A percentile compares a stretch with the other conserved stretches of the same genome.
Conservation (phyloP, 2,888 invertebrate genomes). For the Torymus auratus region DNA sequence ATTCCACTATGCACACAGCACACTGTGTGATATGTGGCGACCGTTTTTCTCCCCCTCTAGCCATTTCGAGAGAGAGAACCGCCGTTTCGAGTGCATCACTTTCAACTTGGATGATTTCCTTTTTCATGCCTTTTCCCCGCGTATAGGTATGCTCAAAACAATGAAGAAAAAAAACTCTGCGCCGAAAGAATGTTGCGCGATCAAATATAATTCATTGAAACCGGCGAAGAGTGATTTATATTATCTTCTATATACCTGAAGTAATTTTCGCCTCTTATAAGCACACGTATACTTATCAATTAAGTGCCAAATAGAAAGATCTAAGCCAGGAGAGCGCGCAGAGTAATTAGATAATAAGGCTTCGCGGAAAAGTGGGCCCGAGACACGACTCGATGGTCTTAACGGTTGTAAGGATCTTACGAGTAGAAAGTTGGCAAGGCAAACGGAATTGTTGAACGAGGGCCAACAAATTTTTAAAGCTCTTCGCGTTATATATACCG, state of each 20-base stretch:
- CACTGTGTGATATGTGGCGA: background rate
- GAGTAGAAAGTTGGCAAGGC: conserved; percentile 49
- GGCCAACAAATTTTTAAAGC: conserved; percentile 45
- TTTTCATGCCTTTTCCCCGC: too few species aligned
- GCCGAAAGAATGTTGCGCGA: too few species aligned
- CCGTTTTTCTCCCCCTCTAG: conserved; percentile 11
- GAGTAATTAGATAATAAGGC: conserved; percentile 32
- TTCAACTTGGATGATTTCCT: too few species aligned
- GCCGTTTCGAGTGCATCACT: too few species aligned
- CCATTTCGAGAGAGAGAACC: background rate
- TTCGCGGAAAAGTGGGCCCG: conserved; percentile 1
- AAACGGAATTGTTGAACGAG: conserved; percentile 34
- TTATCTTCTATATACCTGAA: too few species aligned
- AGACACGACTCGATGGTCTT: background rate
- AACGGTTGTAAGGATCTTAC: background rate
- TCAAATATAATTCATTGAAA: too few species aligned
- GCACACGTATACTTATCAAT: too few species aligned
- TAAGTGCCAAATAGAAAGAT: too few species aligned
- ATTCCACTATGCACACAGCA: conserved; percentile 1
- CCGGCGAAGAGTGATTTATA: too few species aligned
- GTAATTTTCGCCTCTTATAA: too few species aligned
- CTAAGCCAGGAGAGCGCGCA: background rate
- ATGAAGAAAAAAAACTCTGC: too few species aligned
- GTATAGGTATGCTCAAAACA: too few species aligned
- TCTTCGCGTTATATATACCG: conserved; percentile 6